These are phyloP conservation scores for Ibidorhyncha struthersii DNA, from an alignment of 2,113 vertebrate species.

Conservation along the genomic window DNA sequence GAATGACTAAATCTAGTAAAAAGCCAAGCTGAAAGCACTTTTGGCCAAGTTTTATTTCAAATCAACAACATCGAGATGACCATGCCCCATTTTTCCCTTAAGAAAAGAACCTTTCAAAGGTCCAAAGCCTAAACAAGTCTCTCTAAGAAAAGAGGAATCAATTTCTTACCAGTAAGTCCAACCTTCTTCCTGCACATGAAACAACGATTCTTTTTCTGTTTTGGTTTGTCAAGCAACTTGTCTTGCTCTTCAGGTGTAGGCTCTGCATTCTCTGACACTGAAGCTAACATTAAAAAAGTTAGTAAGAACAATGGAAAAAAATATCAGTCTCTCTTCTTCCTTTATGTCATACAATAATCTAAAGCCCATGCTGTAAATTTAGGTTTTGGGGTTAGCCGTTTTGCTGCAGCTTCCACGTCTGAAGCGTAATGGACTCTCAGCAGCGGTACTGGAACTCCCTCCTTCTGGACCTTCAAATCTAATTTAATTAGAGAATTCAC, in stretches of 20 bases:
- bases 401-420: not conserved
- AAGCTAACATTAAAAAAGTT: constrained; percentile 63
- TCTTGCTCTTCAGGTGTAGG: constrained; percentile 78
- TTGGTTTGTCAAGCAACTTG: constrained; percentile 82
- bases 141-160: not conserved
- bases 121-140: not conserved
- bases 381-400: not conserved
- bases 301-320: not conserved
- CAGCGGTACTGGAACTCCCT: not conserved
- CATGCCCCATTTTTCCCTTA: not conserved
- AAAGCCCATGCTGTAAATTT: not conserved
- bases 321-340: not conserved
- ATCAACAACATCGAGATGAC: not conserved
- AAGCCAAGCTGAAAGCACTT: not conserved
- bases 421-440: not conserved
- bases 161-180: constrained; percentile 86
- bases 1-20: not conserved
- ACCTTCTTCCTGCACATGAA: constrained; percentile 91
- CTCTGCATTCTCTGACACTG: constrained; percentile 76
- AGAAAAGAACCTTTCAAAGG: not conserved
- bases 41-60: not conserved
- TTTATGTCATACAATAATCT: not conserved
- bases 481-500: not conserved
- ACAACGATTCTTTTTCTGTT: constrained; percentile 89
- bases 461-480: not conserved